Evolutionary conservation across 2,113 vertebrate genomes (phyloP).

Genomic region (Myiopsitta monachus): DNA sequence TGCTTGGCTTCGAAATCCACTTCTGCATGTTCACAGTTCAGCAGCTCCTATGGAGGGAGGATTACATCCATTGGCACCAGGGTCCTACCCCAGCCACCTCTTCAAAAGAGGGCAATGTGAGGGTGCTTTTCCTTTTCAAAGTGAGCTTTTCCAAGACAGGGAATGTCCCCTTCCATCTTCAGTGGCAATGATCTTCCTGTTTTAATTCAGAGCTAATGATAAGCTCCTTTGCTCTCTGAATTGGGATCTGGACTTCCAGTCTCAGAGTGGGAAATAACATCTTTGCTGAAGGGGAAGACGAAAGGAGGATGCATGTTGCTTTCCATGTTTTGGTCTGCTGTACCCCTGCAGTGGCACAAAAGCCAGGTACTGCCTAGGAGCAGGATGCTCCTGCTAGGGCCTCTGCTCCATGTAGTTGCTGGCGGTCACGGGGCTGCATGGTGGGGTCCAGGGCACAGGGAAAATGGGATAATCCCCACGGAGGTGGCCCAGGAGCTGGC

Average conservation of each 20-base stretch:
- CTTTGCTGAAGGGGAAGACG: not conserved
- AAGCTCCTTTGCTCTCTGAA: not conserved
- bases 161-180: not conserved
- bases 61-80: not conserved
- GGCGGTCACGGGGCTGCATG: accelerated
- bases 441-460: not conserved
- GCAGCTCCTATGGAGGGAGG: not conserved
- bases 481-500: not conserved
- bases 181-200: not conserved
- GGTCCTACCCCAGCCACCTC: not conserved
- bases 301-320: not conserved
- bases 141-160: not conserved
- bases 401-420: not conserved
- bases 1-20: not conserved
- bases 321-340: not conserved
- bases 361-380: not conserved
- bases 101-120: not conserved
- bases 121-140: not conserved
- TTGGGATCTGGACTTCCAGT: not conserved
- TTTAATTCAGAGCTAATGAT: not conserved
- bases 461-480: accelerated
- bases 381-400: not conserved
- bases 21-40: not conserved
- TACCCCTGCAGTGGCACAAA: not conserved
- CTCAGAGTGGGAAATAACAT: not conserved